Base-by-base conservation (phyloP, 2,113 vertebrate species). In the Gallinago jamesoni region DNA sequence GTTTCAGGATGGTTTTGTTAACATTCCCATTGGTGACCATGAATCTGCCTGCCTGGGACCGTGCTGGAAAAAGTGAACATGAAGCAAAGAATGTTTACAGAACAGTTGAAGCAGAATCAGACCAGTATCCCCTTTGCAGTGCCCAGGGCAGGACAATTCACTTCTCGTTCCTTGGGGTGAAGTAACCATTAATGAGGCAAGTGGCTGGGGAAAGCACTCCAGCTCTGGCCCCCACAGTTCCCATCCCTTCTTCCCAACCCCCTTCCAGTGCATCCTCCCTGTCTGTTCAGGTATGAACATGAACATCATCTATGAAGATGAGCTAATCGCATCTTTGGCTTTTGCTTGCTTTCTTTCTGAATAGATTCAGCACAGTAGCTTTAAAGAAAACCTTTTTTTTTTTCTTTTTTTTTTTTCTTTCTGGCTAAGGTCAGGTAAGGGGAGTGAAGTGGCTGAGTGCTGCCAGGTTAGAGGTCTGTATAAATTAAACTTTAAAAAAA, bases 21-120 rank as follows among this genome's bases (percentile, higher is more conserved):
- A 39, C 0, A 0, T 31, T 90, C 21, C 59, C 55, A 3, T 57
- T 57, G 43, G 47, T 0, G 2, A 21, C 47, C 1, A 0, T 30
- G 30, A 55, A n/a, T 53, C 52, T 90, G 55, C 50, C 27, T 0
- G 1, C 24, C 37, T 27, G 37, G 70, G 55, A 10, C 37, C 9
- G 2, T 18, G 41, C 47, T 70, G 5, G 35, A 62, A 56, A 59
- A 63, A 56, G 37, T 0, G 1, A 55, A 52, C 12, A 9, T 15
- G 60, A 84, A 50, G 28, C 43, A 52, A 33, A 68, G 35, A 20
- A 2, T 22, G 20, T 59, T 63, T 48, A 19, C 39, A 39, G 48
- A 60, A 3, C 2, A 62, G 31, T 5, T 62, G 68, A 74, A 43
- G 20, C 12, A 14, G 24, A 15, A 5, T 45, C 39, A 9, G 16